Evolutionary conservation across 30 jellyfish, hydroid and myxozoan species (phyloP).

Genomic region (Phacellophora camtschatica): DNA sequence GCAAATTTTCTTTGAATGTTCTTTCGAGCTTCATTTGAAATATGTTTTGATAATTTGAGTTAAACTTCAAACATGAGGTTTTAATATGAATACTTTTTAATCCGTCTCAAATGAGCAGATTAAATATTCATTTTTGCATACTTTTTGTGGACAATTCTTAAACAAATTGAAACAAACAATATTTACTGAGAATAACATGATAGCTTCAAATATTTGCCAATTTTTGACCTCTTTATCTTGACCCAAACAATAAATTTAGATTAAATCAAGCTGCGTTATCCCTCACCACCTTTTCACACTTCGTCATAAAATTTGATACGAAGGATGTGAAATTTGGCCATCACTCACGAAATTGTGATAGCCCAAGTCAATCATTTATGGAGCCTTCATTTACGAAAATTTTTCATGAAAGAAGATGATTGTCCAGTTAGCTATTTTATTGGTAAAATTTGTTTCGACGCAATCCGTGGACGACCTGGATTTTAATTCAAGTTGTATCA

Average conservation of each 20-base stretch:
- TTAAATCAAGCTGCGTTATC: constrained; percentile 50
- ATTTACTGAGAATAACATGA: neutral
- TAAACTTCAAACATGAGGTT: no score
- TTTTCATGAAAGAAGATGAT: no score
- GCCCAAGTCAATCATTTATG: no score
- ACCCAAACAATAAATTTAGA: constrained; percentile 33
- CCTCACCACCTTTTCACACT: constrained; percentile 22
- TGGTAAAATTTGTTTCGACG: neutral
- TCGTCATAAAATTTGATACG: constrained; percentile 38
- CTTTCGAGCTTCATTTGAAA: no score
- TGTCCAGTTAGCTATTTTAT: neutral
- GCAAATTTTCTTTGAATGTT: no score
- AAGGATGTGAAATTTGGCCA: no score
- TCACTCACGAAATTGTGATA: no score
- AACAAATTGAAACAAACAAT: neutral
- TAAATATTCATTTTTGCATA: no score
- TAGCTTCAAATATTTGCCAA: neutral
- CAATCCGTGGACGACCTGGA: neutral
- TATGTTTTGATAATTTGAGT: no score
- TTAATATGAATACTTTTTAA: no score
- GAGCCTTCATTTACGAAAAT: no score
- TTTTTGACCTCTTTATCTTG: constrained; percentile 20
- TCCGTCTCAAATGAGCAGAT: no score
- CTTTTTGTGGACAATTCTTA: neutral
- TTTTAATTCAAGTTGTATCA: neutral